Evolutionary conservation across 2,797 vertebrate species (phyloP).

Genomic region (Cirrhinus molitorella): DNA sequence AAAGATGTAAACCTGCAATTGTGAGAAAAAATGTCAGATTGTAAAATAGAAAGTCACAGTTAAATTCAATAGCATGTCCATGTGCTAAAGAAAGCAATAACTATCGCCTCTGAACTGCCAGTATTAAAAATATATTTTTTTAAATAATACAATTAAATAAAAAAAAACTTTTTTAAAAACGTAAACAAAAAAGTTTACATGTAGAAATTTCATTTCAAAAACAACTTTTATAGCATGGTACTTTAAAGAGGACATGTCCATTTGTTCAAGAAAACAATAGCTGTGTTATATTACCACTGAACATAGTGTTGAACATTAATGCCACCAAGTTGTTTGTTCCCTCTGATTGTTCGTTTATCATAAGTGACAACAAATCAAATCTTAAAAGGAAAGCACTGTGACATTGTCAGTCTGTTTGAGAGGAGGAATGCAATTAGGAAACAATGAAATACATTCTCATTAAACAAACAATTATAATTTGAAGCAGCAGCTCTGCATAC

Average conservation of each 20-base stretch:
- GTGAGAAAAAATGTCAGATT: too few relatives aligned
- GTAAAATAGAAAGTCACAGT: too few relatives aligned
- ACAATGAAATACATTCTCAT: slow-evolving; percentile 39
- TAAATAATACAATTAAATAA: too few relatives aligned
- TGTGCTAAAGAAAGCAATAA: too few relatives aligned
- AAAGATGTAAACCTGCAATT: too few relatives aligned
- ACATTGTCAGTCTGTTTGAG: slow-evolving; percentile 14
- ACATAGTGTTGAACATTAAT: background rate
- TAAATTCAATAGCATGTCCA: too few relatives aligned
- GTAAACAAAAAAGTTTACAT: background rate
- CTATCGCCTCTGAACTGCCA: background rate
- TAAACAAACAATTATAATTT: slow-evolving; percentile 11
- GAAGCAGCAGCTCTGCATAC: background rate
- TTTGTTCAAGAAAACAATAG: background rate
- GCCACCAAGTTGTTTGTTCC: background rate
- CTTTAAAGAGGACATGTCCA: background rate
- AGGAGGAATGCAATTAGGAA: slow-evolving; percentile 13
- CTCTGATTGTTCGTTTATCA: slow-evolving; percentile 15
- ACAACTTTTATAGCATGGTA: background rate
- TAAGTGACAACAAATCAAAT: background rate
- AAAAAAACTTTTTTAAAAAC: too few relatives aligned
- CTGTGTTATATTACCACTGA: background rate
- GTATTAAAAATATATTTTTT: background rate
- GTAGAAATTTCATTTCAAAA: background rate
- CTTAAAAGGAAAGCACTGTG: background rate